Conservation (phyloP, 2,113 vertebrate genomes). For the Peromyscus polionotus region DNA sequence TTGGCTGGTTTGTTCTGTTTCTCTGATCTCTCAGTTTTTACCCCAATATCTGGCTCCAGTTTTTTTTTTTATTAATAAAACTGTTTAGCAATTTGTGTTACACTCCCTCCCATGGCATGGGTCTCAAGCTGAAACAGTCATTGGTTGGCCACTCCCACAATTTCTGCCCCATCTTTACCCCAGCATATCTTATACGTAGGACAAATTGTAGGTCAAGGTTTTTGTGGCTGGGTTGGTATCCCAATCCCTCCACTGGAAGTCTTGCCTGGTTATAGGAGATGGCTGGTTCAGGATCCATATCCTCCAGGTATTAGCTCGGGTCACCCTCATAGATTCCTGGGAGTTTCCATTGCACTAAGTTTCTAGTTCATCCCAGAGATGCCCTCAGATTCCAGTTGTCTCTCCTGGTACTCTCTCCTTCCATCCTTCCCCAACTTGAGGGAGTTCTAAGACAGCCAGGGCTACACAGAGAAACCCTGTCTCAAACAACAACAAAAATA, state of each 20-base stretch:
- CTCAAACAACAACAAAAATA: background rate
- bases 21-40: too few species aligned
- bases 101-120: background rate
- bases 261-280: too few species aligned
- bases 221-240: too few species aligned
- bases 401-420: background rate
- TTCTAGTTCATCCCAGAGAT: background rate
- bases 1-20: too few species aligned
- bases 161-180: too few species aligned
- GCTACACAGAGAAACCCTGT: background rate
- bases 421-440: background rate
- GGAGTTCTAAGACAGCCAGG: background rate
- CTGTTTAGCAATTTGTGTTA: too few species aligned
- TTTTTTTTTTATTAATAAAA: too few species aligned
- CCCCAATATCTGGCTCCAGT: too few species aligned
- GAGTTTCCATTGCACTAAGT: background rate
- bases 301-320: background rate
- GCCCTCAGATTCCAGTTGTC: background rate
- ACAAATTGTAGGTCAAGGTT: too few species aligned
- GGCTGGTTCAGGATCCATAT: too few species aligned
- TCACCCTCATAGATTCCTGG: background rate
- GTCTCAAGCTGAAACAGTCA: background rate
- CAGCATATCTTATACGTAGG: too few species aligned
- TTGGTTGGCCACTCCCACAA: background rate
- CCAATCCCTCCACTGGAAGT: too few species aligned